Base-by-base conservation (phyloP, 2,888 invertebrate species). In the Agrochola macilenta region DNA sequence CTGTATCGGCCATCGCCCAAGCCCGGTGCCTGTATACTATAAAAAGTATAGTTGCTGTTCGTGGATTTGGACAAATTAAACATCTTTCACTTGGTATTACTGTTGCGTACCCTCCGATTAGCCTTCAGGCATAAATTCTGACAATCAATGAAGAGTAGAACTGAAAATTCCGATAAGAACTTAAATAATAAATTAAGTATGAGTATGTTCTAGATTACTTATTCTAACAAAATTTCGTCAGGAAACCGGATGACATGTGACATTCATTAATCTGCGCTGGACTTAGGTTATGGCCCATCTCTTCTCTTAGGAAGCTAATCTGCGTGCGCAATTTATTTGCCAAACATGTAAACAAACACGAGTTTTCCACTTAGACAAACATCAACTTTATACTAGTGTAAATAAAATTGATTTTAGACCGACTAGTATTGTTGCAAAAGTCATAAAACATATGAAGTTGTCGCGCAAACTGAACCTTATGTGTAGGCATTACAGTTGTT, bases 41-140 rank as follows among this genome's bases (percentile, higher is more conserved):
- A 84, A 85, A 88, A 87, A 89, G 78, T 81, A 87, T 85, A 88
- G 75, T 76, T 74, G 69, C 73, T 83, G 85, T 86, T 88, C 86
- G 87, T 86, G 85, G 87, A 84, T 84, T 86, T 89, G 86, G 81
- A 84, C 82, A 90, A 91, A 91, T 91, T 91, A 90, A 90, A 90
- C 89, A 89, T 88, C 87, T 89, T 88, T 81, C 72, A 79, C 80
- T 86, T 80, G 78, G 78, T 81, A 76, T 82, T 84, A 75, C 60
- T 72, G 65, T 78, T 78, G 82, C 77, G 75, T 83, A 80, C 83
- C 76, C 85, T 86, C 75, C 70, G 74, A 80, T 74, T 72, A 81
- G 79, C 82, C 84, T 61, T 65, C 49, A 72, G 87, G 85, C 66
- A 65, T 5, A 64, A 73, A 49, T 66, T 63, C 74, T 75, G 71